Percentiles rank a stretch among this genome's conserved stretches.
These are phyloP conservation scores for Drosophila subpulchrella DNA, from an alignment of 1,140 invertebrate genomes.

Conservation along the genomic window DNA sequence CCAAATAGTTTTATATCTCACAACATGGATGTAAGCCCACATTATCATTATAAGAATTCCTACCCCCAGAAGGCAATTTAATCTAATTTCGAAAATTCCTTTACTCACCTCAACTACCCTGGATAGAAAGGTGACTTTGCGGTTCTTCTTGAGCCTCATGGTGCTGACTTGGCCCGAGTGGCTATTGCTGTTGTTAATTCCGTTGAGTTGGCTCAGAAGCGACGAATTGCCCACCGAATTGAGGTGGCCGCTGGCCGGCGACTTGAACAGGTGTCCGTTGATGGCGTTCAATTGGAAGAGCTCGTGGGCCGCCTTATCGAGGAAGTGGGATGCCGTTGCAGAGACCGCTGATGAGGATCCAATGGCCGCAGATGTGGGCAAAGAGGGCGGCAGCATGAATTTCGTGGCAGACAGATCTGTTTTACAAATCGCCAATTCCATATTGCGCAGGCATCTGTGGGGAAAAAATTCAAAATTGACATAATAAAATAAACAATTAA, in stretches of 20 bases:
- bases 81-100: not conserved
- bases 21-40: not conserved
- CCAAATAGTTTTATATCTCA: too few species aligned
- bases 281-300: conserved; percentile 53
- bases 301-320: conserved; percentile 59
- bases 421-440: conserved; percentile 84
- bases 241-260: conserved; percentile 22
- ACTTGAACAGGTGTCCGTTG: conserved; percentile 69
- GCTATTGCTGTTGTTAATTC: conserved; percentile 29
- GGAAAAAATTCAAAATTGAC: not conserved
- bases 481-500: conserved; percentile 30
- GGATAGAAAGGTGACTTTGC: conserved; percentile 78
- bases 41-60: not conserved
- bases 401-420: conserved; percentile 77
- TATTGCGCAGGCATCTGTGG: conserved; percentile 76
- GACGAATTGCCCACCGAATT: conserved; percentile 26
- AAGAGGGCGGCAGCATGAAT: conserved; percentile 80
- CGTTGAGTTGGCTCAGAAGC: conserved; percentile 33
- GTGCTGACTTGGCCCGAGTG: conserved; percentile 39
- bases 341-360: conserved; percentile 56
- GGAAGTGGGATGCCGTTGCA: conserved; percentile 50
- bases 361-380: conserved; percentile 52
- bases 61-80: not conserved
- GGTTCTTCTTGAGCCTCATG: conserved; percentile 83
- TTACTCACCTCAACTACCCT: conserved; percentile 78